Evolutionary conservation across 2,888 invertebrate genomes (phyloP).

Genomic region (Cryptosula pallasiana): DNA sequence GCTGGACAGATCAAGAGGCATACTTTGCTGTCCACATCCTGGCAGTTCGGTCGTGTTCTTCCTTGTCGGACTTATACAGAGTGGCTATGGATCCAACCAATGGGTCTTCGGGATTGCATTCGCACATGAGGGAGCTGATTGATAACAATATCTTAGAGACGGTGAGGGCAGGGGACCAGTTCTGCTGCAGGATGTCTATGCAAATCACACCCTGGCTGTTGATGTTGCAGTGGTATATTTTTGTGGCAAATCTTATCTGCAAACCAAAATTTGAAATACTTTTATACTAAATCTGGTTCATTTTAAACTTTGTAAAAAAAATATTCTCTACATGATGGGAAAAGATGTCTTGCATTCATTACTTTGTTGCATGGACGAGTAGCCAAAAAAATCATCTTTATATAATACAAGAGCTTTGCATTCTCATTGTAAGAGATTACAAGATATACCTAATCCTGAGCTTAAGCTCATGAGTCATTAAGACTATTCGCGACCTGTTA

Average conservation of each 20-base stretch:
- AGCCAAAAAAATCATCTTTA: too few relatives aligned
- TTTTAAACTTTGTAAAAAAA: too few relatives aligned
- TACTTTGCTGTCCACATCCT: conserved; percentile 98
- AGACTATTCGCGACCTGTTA: too few relatives aligned
- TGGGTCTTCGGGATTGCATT: conserved; percentile 98
- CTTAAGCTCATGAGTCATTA: too few relatives aligned
- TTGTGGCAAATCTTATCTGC: conserved; percentile 74
- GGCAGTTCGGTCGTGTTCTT: conserved; percentile 96
- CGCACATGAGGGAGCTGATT: conserved; percentile 94
- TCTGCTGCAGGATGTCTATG: conserved; percentile 94
- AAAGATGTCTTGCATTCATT: too few relatives aligned
- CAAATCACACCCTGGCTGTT: conserved; percentile 98
- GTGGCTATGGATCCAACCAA: conserved; percentile 96
- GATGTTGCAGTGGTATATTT: conserved; percentile 99
- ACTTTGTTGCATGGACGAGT: too few relatives aligned
- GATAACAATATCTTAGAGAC: conserved; percentile 95
- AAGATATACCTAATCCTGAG: too few relatives aligned
- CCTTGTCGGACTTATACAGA: conserved; percentile 93
- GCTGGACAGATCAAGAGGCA: conserved; percentile 70
- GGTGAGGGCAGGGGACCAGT: conserved; percentile 98
- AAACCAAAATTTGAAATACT: conserved; percentile 20
- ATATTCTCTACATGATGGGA: too few relatives aligned
- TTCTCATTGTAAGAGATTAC: too few relatives aligned
- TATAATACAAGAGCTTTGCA: too few relatives aligned
- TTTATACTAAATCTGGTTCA: too few relatives aligned